A percentile compares a stretch with the other conserved stretches of the same genome.
Evolutionary conservation across 2,113 vertebrate genomes (phyloP).

Genomic region (Lophura nycthemera): DNA sequence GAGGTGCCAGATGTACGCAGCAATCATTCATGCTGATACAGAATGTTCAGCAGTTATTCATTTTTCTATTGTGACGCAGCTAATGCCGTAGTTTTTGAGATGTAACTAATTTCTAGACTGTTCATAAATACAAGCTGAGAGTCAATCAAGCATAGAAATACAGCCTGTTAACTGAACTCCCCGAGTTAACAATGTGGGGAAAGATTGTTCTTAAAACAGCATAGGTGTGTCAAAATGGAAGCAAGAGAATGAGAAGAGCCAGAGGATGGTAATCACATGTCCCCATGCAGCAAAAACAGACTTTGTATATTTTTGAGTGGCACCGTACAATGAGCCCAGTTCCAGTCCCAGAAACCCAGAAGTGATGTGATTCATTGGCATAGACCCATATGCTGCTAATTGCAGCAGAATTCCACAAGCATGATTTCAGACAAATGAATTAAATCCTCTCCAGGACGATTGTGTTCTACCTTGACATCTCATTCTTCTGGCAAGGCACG

Average conservation of each 20-base stretch:
- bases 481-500: not conserved
- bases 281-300: not conserved
- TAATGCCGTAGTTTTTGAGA: not conserved
- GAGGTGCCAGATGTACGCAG: not conserved
- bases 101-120: not conserved
- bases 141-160: not conserved
- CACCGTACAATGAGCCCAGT: not conserved
- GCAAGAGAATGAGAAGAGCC: not conserved
- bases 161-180: not conserved
- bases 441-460: not conserved
- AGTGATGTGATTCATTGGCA: not conserved
- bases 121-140: not conserved
- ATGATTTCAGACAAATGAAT: not conserved
- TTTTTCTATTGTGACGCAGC: not conserved
- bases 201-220: not conserved
- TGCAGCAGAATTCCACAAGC: not conserved
- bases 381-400: not conserved
- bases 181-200: not conserved
- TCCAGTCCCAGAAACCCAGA: not conserved
- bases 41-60: accelerated
- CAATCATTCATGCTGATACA: not conserved
- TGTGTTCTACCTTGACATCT: not conserved
- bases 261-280: not conserved
- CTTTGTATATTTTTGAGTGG: not conserved
- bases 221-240: not conserved